Conservation (phyloP, 2,113 vertebrate species). For the Archilochus colubris region DNA sequence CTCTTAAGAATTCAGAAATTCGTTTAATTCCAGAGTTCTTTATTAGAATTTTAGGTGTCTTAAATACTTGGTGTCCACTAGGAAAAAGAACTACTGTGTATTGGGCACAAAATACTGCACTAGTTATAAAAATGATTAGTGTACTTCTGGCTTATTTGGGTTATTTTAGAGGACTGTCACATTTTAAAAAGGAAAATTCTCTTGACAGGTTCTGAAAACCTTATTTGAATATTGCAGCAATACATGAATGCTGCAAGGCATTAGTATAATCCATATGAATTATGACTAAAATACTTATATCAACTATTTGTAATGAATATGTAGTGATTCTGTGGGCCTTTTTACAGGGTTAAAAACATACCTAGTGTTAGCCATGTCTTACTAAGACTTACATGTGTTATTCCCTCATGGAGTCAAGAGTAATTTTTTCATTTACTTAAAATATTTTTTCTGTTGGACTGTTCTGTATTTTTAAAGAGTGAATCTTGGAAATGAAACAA, state of each 20-base stretch:
- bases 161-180: neutral
- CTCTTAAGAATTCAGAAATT: neutral
- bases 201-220: neutral
- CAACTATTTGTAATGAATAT: neutral
- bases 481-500: neutral
- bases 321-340: neutral
- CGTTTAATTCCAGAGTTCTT: neutral
- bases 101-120: neutral
- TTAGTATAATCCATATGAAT: neutral
- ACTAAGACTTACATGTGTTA: neutral
- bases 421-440: neutral
- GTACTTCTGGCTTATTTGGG: neutral
- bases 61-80: accelerated
- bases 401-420: neutral
- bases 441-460: neutral
- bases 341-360: neutral
- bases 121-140: neutral
- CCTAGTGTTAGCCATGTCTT: neutral
- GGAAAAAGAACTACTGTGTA: neutral
- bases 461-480: neutral
- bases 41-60: neutral
- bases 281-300: neutral
- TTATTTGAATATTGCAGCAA: neutral
- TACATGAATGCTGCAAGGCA: neutral
- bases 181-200: neutral